Conservation (phyloP, 2,888 invertebrate species). For the Leptinotarsa haldemani region DNA sequence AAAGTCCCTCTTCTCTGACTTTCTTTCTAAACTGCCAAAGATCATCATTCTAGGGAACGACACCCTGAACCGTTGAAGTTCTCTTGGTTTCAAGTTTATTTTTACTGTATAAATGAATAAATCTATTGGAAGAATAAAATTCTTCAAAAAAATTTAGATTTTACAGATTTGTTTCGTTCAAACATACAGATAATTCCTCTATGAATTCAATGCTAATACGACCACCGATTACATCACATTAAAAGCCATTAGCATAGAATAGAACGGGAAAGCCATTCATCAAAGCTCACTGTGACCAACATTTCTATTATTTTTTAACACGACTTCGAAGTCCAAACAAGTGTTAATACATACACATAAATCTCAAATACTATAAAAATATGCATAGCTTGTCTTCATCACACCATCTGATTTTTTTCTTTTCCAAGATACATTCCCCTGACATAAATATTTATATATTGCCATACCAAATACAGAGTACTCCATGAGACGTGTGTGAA, state of each 20-base stretch:
- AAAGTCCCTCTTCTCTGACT: too few species aligned
- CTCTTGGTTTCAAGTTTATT: too few species aligned
- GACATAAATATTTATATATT: slow-evolving; percentile 49
- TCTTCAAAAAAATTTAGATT: too few species aligned
- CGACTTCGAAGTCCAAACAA: slow-evolving; percentile 25
- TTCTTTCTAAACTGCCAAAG: too few species aligned
- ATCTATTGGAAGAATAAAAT: too few species aligned
- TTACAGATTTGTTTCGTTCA: too few species aligned
- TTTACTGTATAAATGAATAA: too few species aligned
- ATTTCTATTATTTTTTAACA: slow-evolving; percentile 28
- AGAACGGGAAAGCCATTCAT: slow-evolving; percentile 24
- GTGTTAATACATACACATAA: slow-evolving; percentile 22
- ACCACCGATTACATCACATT: slow-evolving; percentile 4
- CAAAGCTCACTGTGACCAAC: slow-evolving; percentile 25
- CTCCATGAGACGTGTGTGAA: slow-evolving; percentile 52
- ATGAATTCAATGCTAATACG: neutral
- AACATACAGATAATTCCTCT: too few species aligned
- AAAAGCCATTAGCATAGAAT: slow-evolving; percentile 25
- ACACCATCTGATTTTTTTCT: slow-evolving; percentile 29
- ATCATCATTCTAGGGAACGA: too few species aligned
- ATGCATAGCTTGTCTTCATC: slow-evolving; percentile 27
- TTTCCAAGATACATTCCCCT: slow-evolving; percentile 27
- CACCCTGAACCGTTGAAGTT: too few species aligned
- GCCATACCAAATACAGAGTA: slow-evolving; percentile 50
- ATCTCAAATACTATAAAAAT: slow-evolving; percentile 21